Percentiles rank a stretch among this genome's conserved stretches.
phyloP scores from a whole-genome alignment of 2,888 invertebrate species.

The Bombylius major region DNA sequence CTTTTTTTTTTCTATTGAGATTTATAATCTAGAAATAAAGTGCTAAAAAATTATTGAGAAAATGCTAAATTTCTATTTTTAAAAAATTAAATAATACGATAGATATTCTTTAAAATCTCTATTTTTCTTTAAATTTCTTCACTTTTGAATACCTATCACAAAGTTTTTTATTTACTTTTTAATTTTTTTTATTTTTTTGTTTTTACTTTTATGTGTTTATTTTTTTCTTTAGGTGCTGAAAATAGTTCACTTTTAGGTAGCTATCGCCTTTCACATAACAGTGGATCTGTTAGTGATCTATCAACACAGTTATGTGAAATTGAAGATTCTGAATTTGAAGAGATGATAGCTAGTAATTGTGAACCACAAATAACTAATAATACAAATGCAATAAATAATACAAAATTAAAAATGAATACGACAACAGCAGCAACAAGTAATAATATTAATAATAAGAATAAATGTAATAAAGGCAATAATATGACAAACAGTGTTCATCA shows the following conservation, averaged over 20 bases:
- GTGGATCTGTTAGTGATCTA: slow-evolving; percentile 68
- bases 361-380: background rate
- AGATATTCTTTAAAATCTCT: too few species aligned
- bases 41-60: too few species aligned
- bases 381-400: background rate
- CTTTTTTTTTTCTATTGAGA: too few species aligned
- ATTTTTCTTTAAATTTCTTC: too few species aligned
- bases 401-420: background rate
- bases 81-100: too few species aligned
- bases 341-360: slow-evolving; percentile 9
- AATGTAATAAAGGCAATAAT: slow-evolving; percentile 15
- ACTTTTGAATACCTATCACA: too few species aligned
- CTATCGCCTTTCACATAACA: slow-evolving; percentile 34
- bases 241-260: slow-evolving; percentile 58
- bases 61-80: too few species aligned
- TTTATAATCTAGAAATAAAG: too few species aligned
- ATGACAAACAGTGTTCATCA: slow-evolving; percentile 21
- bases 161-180: background rate
- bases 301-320: slow-evolving; percentile 86
- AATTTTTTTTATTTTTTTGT: too few species aligned
- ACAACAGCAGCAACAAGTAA: background rate
- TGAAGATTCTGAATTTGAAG: slow-evolving; percentile 72
- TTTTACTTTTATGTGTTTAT: background rate
- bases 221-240: slow-evolving; percentile 4
- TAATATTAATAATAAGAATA: background rate